Conservation (phyloP, 2,113 vertebrate species). For the Apistogramma diplotaenia region DNA sequence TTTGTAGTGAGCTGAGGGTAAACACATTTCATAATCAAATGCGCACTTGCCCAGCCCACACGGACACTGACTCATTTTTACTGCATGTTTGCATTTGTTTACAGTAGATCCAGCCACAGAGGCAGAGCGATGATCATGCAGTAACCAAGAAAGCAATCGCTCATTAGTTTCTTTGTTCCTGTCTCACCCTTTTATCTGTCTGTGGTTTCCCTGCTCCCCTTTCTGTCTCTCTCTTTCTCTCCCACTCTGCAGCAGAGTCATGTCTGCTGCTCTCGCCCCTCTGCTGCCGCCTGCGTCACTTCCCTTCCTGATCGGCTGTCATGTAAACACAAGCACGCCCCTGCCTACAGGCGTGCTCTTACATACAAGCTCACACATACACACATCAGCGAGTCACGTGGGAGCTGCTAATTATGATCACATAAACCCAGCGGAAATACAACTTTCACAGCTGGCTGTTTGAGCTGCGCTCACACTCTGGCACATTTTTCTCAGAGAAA, state of each 20-base stretch:
- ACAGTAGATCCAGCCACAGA: background rate
- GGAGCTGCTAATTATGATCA: constrained; percentile 61
- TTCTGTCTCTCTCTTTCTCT: constrained; percentile 14
- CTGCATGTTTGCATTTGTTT: constrained; percentile 24
- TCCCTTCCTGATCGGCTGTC: constrained; percentile 56
- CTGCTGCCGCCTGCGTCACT: constrained; percentile 70
- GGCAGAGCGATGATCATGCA: background rate
- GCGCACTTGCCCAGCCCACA: constrained; percentile 9
- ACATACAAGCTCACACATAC: constrained; percentile 37
- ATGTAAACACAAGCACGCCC: constrained; percentile 72
- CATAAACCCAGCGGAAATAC: constrained; percentile 58
- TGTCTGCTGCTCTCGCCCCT: constrained; percentile 63
- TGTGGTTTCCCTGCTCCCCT: constrained; percentile 25
- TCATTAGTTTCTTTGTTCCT: constrained; percentile 43
- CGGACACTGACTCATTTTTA: constrained; percentile 34
- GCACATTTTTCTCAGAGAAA: background rate
- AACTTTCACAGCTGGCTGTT: constrained; percentile 62
- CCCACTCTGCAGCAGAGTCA: constrained; percentile 52
- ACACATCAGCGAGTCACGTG: constrained; percentile 49
- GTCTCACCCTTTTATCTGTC: constrained; percentile 25
- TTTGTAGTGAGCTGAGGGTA: constrained; percentile 42
- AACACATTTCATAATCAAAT: constrained; percentile 61
- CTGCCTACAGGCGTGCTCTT: constrained; percentile 35
- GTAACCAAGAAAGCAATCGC: background rate
- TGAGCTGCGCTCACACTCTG: constrained; percentile 1